These are phyloP conservation scores for Ciconia nigra DNA, from an alignment of 2,797 vertebrate genomes.

Conservation along the genomic window DNA sequence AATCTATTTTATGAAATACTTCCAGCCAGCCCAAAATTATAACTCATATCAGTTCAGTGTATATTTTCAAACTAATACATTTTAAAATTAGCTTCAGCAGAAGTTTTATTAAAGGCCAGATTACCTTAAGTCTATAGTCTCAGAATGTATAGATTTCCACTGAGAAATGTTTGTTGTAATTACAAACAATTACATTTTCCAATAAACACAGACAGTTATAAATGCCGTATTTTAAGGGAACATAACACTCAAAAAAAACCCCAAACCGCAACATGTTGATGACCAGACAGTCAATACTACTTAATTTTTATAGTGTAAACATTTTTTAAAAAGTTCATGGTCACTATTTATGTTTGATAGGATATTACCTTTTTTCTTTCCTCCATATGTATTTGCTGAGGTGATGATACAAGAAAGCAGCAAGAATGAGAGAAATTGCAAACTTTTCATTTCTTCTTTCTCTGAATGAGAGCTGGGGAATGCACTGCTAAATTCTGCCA, in stretches of 20 bases:
- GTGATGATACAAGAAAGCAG: conserved; percentile 34
- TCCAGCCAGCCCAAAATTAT: background rate
- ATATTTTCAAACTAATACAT: background rate
- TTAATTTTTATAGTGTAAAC: background rate
- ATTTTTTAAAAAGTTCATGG: background rate
- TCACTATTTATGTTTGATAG: background rate
- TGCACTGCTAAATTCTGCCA: conserved; percentile 48
- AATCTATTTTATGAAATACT: background rate
- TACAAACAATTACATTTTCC: background rate
- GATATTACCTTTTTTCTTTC: conserved; percentile 70
- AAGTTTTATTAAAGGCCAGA: background rate
- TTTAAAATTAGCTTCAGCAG: background rate
- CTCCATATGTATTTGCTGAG: conserved; percentile 42
- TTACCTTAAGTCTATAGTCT: background rate
- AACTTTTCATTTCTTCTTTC: conserved; percentile 65
- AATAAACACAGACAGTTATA: background rate
- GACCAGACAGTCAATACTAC: background rate
- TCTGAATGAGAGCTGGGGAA: background rate
- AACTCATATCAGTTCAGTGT: background rate
- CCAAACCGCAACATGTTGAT: background rate
- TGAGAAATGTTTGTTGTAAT: background rate
- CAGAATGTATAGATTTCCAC: background rate
- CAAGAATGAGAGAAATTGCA: conserved; percentile 18
- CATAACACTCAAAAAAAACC: background rate
- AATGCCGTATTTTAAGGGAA: background rate